Conservation (phyloP, 2,797 vertebrate genomes). For the Neomorphus geoffroyi region DNA sequence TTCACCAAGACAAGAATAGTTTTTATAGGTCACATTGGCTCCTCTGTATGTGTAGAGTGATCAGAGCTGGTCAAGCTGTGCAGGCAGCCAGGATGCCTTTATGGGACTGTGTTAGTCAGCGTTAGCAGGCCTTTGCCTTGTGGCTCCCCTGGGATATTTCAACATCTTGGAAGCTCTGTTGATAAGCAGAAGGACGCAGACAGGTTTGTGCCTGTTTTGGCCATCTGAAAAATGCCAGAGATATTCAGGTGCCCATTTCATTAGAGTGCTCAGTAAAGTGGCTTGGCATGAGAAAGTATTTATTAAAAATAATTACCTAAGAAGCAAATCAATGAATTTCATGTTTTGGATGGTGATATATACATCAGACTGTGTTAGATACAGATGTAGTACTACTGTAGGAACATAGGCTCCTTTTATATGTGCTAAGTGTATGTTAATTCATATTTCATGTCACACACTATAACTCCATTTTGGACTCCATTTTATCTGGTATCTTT, state of each 20-base stretch:
- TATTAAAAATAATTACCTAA: not conserved
- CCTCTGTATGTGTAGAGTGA: not conserved
- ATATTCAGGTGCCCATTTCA: not conserved
- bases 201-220: not conserved
- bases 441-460: not conserved
- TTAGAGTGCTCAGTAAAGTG: not conserved
- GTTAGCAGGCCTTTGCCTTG: not conserved
- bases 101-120: not conserved
- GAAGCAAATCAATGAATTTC: not conserved
- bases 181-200: not conserved
- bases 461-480: not conserved
- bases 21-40: not conserved
- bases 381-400: not conserved
- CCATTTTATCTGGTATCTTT: not conserved
- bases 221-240: not conserved
- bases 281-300: not conserved
- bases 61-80: not conserved
- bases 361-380: not conserved
- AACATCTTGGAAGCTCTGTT: not conserved
- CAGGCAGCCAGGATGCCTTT: not conserved
- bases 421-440: not conserved
- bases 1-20: constrained; percentile 14
- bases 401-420: not conserved
- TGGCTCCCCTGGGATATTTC: not conserved
- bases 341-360: not conserved